Base-by-base conservation (phyloP, 2,797 vertebrate species). In the Hemitrygon akajei region DNA sequence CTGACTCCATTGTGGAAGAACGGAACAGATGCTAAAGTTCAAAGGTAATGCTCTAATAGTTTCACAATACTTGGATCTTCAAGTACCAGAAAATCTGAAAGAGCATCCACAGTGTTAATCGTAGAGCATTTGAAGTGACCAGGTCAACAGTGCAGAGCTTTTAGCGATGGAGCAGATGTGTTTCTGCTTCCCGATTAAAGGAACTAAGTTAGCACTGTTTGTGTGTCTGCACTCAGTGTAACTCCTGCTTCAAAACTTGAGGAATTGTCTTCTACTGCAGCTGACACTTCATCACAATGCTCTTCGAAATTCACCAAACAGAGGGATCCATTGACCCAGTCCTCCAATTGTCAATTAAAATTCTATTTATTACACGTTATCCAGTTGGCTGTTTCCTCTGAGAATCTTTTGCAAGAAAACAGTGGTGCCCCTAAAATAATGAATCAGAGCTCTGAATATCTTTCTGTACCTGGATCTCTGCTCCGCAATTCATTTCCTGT, bases 141-240 rank as follows among this genome's bases (percentile, higher is more conserved):
- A 86, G 82, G 82, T 86, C 82, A 86, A 58, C 27, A 60, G 82
- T 63, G 82, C 82, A 86, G 58, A 86, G 82, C 82, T 86, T 63
- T n/a, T 86, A 60, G 12, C 60, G 56, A 86, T 27, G 1, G 27
- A 86, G 58, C 82, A 86, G 82, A 86, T 86, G 82, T 86, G 82
- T 11, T 60, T 86, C 82, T 86, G 25, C 27, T 60, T 86, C 27
- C 60, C 30, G 27, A 86, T 60, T 60, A 60, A 86, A n/a, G 56
- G 12, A 27, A 60, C 16, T 63, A 30, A 86, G 82, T 27, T 86
- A 60, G 27, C 5, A n/a, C 30, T 60, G 11, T 60, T 11, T 25
- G 14, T 30, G 22, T 47, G 25, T 7, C 25, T 86, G 10, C 27
- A 86, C 56, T 58, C 11, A 14, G 11, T 30, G 56, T 60, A 56